phyloP scores from a whole-genome alignment of 2,113 vertebrate genomes.

The Oreochromis niloticus region DNA sequence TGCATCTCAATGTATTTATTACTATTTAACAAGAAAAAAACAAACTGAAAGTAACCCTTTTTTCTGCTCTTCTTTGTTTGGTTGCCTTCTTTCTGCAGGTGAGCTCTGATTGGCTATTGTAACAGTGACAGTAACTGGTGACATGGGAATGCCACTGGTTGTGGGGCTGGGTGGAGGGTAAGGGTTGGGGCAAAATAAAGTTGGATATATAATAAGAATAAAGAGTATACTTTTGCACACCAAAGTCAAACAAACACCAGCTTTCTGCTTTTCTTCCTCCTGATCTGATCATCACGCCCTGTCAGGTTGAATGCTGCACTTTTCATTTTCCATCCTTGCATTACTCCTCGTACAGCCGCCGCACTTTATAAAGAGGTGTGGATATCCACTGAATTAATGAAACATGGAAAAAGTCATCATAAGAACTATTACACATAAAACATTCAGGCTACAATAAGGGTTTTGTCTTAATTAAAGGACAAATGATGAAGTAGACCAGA shows the following conservation, averaged over 20 bases:
- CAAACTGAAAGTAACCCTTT: constrained; percentile 71
- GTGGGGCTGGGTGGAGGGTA: constrained; percentile 59
- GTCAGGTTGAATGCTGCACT: not conserved
- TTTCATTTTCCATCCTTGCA: not conserved
- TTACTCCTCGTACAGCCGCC: not conserved
- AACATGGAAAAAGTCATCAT: not conserved
- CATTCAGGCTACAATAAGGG: not conserved
- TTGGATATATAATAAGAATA: constrained; percentile 77
- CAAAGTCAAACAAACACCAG: constrained; percentile 69
- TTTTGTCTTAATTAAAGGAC: not conserved
- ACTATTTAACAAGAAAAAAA: constrained; percentile 84
- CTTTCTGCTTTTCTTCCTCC: constrained; percentile 62
- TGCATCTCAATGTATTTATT: constrained; percentile 86
- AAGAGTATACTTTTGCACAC: constrained; percentile 78
- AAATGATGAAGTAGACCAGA: not conserved
- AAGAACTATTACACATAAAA: not conserved
- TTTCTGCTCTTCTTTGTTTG: constrained; percentile 78
- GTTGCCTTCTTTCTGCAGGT: constrained; percentile 76
- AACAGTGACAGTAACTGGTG: constrained; percentile 73
- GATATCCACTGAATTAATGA: fast-evolving
- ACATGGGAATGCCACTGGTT: constrained; percentile 64
- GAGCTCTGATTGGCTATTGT: constrained; percentile 78
- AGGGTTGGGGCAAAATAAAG: constrained; percentile 67
- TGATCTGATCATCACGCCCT: not conserved
- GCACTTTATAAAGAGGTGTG: not conserved